phyloP scores from a whole-genome alignment of 2,113 vertebrate genomes.

The Neolamprologus sp. region DNA sequence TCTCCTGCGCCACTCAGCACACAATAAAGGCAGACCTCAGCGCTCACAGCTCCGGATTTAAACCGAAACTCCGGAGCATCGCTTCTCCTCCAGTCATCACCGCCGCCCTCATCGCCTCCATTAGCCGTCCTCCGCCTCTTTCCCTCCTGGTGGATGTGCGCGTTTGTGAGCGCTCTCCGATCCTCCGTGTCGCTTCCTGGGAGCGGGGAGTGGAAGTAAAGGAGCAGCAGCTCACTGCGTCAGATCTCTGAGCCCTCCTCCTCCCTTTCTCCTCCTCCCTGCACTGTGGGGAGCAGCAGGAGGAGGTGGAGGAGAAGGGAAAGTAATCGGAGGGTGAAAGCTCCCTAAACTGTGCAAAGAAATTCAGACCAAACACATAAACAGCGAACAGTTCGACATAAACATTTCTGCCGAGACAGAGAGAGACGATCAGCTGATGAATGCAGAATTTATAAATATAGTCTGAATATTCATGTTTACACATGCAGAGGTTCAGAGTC shows the following conservation, averaged over 20 bases:
- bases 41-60: background rate
- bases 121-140: background rate
- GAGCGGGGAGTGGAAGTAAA: constrained; percentile 16
- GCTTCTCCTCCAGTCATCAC: background rate
- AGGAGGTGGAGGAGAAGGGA: background rate
- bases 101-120: background rate
- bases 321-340: background rate
- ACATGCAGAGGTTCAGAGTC: background rate
- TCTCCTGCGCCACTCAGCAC: constrained; percentile 53
- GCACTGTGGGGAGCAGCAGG: background rate
- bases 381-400: background rate
- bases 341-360: background rate
- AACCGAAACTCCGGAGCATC: background rate
- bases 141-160: background rate
- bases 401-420: background rate
- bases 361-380: background rate
- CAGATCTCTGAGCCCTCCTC: constrained; percentile 38
- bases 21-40: constrained; percentile 32
- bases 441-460: background rate
- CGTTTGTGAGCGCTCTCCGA: background rate
- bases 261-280: background rate
- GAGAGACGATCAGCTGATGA: background rate
- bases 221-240: constrained; percentile 53
- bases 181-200: background rate
- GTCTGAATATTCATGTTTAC: background rate